Percentiles rank a stretch among this genome's conserved stretches.
phyloP scores from a whole-genome alignment of 2,888 invertebrate species.

The Lycocerus yunnanus region DNA sequence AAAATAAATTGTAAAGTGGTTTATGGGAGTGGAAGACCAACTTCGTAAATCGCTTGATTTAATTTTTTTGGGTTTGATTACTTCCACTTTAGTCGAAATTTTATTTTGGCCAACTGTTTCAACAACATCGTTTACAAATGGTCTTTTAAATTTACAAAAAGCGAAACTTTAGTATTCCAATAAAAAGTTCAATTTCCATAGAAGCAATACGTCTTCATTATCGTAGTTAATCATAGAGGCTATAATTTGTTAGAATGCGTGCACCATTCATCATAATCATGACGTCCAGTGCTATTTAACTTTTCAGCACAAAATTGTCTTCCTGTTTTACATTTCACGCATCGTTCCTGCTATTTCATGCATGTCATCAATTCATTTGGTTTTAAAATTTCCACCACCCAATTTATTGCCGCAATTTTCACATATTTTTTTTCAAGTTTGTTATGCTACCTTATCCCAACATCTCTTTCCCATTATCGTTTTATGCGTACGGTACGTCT shows the following conservation, averaged over 20 bases:
- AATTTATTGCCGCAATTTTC: neutral
- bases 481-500: neutral
- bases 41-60: neutral
- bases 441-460: neutral
- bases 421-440: neutral
- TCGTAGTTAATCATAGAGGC: neutral
- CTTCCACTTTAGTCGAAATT: too few relatives aligned
- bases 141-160: neutral
- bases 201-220: neutral
- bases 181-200: neutral
- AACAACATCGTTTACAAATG: neutral
- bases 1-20: neutral
- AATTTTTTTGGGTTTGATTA: neutral
- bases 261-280: neutral
- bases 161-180: neutral
- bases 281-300: neutral
- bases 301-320: neutral
- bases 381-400: neutral
- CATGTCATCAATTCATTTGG: neutral
- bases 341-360: neutral
- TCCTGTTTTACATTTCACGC: neutral
- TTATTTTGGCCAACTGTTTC: too few relatives aligned
- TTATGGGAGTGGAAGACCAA: neutral
- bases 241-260: neutral
- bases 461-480: neutral